Conservation (phyloP, 2,888 invertebrate genomes). For the Fragum fragum region DNA sequence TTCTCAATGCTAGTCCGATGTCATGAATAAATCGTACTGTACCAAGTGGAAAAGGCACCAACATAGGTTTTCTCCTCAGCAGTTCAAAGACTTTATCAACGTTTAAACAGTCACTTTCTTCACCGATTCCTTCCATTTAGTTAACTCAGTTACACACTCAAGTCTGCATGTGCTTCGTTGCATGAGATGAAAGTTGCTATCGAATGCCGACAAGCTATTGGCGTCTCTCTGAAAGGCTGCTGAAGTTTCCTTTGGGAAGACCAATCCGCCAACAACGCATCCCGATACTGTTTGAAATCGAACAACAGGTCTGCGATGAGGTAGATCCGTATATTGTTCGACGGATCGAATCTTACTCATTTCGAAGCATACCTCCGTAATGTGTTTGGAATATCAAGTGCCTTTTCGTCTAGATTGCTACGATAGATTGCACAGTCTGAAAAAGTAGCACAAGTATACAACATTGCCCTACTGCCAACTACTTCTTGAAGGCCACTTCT, state of each 20-base stretch:
- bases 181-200: slow-evolving; percentile 38
- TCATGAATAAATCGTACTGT: slow-evolving; percentile 15
- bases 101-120: slow-evolving; percentile 39
- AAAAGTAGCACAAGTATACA: slow-evolving; percentile 46
- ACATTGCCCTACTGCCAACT: slow-evolving; percentile 37
- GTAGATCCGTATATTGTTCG: slow-evolving; percentile 54
- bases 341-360: slow-evolving; percentile 47
- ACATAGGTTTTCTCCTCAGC: slow-evolving; percentile 35
- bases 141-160: slow-evolving; percentile 39
- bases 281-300: slow-evolving; percentile 59
- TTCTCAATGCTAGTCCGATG: slow-evolving; percentile 32
- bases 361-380: slow-evolving; percentile 27
- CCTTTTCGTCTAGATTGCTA: slow-evolving; percentile 47
- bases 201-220: slow-evolving; percentile 31
- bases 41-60: slow-evolving; percentile 43
- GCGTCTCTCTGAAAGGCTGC: slow-evolving; percentile 47
- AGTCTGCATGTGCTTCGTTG: slow-evolving; percentile 43
- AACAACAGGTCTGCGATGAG: slow-evolving; percentile 43
- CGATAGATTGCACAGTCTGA: slow-evolving; percentile 48
- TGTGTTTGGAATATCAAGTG: slow-evolving; percentile 36
- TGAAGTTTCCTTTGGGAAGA: slow-evolving; percentile 31
- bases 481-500: slow-evolving; percentile 36
- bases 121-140: slow-evolving; percentile 16
- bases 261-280: slow-evolving; percentile 40
- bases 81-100: slow-evolving; percentile 20